Conservation (phyloP, 2,888 invertebrate species). For the Apamea monoglypha region DNA sequence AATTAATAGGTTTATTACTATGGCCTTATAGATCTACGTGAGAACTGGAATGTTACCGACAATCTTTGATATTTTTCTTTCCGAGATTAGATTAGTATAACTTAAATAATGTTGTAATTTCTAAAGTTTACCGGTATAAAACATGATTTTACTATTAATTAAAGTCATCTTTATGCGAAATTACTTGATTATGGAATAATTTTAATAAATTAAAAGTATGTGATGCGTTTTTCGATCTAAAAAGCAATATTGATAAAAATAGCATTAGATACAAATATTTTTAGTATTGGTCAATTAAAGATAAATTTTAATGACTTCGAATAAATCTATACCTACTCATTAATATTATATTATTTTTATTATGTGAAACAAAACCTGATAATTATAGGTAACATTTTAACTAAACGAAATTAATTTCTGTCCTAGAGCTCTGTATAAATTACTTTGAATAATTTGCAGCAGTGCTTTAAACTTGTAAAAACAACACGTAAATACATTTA, state of each 20-base stretch:
- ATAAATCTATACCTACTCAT: not conserved
- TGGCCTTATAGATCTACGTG: constrained; percentile 22
- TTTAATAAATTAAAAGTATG: constrained; percentile 20
- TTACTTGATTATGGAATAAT: not conserved
- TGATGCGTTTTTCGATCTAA: constrained; percentile 6
- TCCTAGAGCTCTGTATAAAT: not conserved
- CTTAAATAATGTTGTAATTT: constrained; percentile 1
- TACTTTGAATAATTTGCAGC: not conserved
- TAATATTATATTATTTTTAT: not conserved
- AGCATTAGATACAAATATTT: not conserved
- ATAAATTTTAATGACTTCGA: not conserved
- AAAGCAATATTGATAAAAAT: not conserved
- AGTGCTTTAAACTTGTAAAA: not conserved
- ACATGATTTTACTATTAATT: constrained; percentile 28
- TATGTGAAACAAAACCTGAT: not conserved
- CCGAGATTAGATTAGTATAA: constrained; percentile 41
- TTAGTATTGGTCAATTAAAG: not conserved
- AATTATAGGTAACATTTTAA: not conserved
- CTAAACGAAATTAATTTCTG: not conserved
- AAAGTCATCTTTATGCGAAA: not conserved
- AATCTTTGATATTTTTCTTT: constrained; percentile 6
- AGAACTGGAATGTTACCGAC: constrained; percentile 30
- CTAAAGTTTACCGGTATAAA: constrained; percentile 9
- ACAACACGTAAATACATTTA: not conserved
- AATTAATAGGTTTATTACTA: constrained; percentile 33